Conservation (phyloP, 2,888 invertebrate species). For the Callimorpha dominula region DNA sequence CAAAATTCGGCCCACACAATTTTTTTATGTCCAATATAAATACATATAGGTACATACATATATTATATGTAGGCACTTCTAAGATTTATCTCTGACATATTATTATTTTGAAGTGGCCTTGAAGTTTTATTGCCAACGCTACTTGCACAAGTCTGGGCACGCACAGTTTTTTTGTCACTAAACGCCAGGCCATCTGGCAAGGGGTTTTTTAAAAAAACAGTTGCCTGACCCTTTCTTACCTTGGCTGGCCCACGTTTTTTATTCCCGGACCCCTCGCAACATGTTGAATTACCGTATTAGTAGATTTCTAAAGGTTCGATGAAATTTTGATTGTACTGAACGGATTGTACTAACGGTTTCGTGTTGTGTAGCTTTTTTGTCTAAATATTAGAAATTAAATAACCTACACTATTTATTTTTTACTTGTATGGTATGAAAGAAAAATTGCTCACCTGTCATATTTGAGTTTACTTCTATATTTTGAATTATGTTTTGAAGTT, state of each 20-base stretch:
- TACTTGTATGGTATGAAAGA: conserved; percentile 37
- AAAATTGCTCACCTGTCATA: conserved; percentile 38
- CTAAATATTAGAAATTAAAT: conserved; percentile 64
- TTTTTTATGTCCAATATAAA: too few species aligned
- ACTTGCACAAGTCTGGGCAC: conserved; percentile 79
- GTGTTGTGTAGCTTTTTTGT: conserved; percentile 68
- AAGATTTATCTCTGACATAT: background rate
- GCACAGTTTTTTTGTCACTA: conserved; percentile 83
- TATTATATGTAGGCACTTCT: background rate
- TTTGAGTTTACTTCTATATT: conserved; percentile 18
- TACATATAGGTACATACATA: too few species aligned
- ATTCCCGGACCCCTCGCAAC: conserved; percentile 79
- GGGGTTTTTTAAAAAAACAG: conserved; percentile 79
- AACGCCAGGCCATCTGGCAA: conserved; percentile 85
- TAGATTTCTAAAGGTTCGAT: conserved; percentile 82
- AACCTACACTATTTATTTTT: conserved; percentile 52
- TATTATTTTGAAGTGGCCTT: background rate
- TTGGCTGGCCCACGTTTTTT: conserved; percentile 82
- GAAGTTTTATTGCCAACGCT: conserved; percentile 52
- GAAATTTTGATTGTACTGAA: conserved; percentile 85
- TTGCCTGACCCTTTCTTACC: conserved; percentile 86
- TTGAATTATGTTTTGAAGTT: conserved; percentile 21
- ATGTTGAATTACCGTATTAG: conserved; percentile 86
- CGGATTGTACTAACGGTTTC: conserved; percentile 83
- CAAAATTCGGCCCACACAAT: too few species aligned